These are phyloP conservation scores for Cyphomyrus plagiostoma DNA, from an alignment of 2,113 vertebrate genomes.

Conservation along the genomic window DNA sequence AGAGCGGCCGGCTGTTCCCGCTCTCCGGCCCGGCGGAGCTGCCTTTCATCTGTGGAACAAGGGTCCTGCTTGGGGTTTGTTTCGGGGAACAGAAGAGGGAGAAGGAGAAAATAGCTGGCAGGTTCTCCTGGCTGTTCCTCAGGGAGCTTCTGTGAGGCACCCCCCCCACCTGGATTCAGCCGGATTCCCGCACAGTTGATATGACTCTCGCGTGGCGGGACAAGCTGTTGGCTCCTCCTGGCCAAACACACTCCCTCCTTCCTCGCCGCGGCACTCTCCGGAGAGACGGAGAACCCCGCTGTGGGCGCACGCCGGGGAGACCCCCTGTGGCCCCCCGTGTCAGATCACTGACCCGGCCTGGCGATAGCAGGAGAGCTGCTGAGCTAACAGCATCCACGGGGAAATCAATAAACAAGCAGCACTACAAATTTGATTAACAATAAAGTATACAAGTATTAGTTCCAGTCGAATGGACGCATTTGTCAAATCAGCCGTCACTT, in stretches of 20 bases:
- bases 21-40: too few species aligned
- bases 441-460: conserved; percentile 12
- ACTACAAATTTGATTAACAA: conserved; percentile 21
- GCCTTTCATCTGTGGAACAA: background rate
- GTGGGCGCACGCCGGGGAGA: too few species aligned
- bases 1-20: conserved; percentile 25
- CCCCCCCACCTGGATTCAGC: background rate
- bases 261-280: background rate
- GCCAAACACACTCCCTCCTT: background rate
- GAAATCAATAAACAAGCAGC: conserved; percentile 17
- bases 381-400: background rate
- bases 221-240: background rate
- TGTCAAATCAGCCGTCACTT: background rate
- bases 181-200: background rate
- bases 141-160: background rate
- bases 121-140: background rate
- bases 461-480: background rate
- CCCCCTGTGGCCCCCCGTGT: background rate
- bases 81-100: background rate
- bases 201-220: background rate
- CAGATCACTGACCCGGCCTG: background rate
- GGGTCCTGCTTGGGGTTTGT: background rate
- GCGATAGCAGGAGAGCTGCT: background rate
- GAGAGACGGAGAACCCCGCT: background rate
- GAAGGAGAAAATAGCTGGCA: background rate